Conservation (phyloP, 2,888 invertebrate species). For the Chloromyia formosa region DNA sequence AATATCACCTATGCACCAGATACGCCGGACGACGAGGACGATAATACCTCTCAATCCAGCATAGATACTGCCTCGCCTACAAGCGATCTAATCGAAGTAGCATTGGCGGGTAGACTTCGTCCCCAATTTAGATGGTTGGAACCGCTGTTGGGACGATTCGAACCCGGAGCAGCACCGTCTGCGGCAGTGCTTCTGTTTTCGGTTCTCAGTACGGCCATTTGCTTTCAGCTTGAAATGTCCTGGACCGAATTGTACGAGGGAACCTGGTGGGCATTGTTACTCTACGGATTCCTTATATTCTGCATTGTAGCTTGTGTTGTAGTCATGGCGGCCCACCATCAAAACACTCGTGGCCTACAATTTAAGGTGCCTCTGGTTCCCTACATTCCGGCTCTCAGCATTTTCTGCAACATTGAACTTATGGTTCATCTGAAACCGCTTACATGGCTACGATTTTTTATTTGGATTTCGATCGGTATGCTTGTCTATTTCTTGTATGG, state of each 20-base stretch:
- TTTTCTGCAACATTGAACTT: slow-evolving; percentile 81
- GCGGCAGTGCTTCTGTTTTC: slow-evolving; percentile 77
- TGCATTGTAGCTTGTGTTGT: slow-evolving; percentile 74
- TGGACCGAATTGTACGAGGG: slow-evolving; percentile 67
- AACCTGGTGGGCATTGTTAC: slow-evolving; percentile 75
- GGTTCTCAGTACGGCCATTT: slow-evolving; percentile 73
- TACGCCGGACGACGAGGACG: slow-evolving; percentile 67
- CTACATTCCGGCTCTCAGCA: slow-evolving; percentile 79
- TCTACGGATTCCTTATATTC: slow-evolving; percentile 71
- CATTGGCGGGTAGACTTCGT: slow-evolving; percentile 79
- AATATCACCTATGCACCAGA: slow-evolving; percentile 67
- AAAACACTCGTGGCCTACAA: slow-evolving; percentile 74
- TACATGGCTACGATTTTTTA: slow-evolving; percentile 85
- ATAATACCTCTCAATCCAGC: slow-evolving; percentile 71
- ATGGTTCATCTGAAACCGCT: slow-evolving; percentile 83
- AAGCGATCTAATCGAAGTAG: slow-evolving; percentile 67
- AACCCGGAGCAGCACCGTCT: slow-evolving; percentile 79
- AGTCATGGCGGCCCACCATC: slow-evolving; percentile 80
- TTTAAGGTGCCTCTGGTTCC: slow-evolving; percentile 87
- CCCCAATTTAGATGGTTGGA: slow-evolving; percentile 79
- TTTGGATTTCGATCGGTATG: slow-evolving; percentile 87
- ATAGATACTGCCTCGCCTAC: slow-evolving; percentile 70
- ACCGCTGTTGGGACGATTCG: slow-evolving; percentile 75
- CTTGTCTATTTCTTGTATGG: slow-evolving; percentile 86
- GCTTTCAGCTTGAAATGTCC: slow-evolving; percentile 72